These are phyloP conservation scores for Caloenas nicobarica DNA, from an alignment of 2,113 vertebrate genomes.

Conservation along the genomic window DNA sequence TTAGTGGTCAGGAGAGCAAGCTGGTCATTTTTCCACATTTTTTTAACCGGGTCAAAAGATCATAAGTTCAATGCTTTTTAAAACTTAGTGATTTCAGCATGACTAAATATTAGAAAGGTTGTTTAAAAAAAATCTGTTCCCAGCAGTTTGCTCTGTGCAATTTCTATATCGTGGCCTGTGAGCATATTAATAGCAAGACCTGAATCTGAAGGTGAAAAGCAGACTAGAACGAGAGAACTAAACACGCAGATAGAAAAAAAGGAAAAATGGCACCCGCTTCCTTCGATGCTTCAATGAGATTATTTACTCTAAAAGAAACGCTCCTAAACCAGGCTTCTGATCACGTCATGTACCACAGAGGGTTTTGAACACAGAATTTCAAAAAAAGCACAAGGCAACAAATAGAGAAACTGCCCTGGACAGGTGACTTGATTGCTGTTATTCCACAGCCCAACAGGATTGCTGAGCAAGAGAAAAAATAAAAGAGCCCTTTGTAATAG, in stretches of 20 bases:
- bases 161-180: neutral
- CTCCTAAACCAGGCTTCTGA: neutral
- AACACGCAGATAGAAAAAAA: neutral
- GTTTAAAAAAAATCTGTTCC: neutral
- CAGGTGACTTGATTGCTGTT: neutral
- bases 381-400: neutral
- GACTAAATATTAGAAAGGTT: conserved; percentile 6
- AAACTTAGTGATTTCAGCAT: neutral
- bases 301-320: neutral
- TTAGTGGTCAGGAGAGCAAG: neutral
- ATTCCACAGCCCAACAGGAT: neutral
- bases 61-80: neutral
- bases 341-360: neutral
- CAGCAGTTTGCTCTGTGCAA: neutral
- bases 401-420: neutral
- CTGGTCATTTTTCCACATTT: neutral
- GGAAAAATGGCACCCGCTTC: neutral
- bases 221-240: neutral
- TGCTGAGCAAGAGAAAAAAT: conserved; percentile 28
- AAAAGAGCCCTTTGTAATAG: conserved; percentile 10
- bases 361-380: neutral
- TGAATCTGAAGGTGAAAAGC: neutral
- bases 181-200: neutral
- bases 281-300: neutral
- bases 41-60: neutral